A percentile compares a stretch with the other conserved stretches of the same genome.
phyloP scores from a whole-genome alignment of 2,113 vertebrate species.

The Pomatostomus ruficeps region DNA sequence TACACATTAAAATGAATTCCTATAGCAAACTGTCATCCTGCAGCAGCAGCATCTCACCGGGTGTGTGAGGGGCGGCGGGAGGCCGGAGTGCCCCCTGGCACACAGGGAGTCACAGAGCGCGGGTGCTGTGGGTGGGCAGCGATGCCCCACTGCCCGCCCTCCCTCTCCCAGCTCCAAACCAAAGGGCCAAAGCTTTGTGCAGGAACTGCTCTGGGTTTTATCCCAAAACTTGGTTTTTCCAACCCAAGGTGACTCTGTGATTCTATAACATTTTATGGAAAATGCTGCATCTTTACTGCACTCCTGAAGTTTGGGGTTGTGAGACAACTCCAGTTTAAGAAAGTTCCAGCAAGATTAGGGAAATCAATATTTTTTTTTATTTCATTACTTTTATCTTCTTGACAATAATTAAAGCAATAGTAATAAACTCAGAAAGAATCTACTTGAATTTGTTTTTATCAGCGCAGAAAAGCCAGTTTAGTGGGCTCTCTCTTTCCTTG shows the following conservation, averaged over 20 bases:
- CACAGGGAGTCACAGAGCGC: neutral
- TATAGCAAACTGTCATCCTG: no score
- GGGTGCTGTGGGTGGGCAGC: neutral
- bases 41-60: neutral
- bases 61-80: neutral
- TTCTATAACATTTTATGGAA: neutral
- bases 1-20: neutral
- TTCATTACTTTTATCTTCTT: neutral
- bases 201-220: neutral
- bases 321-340: neutral
- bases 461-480: neutral
- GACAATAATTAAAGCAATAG: neutral
- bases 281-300: accelerated
- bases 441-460: neutral
- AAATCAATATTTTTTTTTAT: neutral
- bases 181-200: neutral
- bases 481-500: neutral
- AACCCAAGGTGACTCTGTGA: neutral
- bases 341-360: neutral
- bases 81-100: accelerated
- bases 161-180: neutral
- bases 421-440: neutral
- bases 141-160: neutral
- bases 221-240: neutral
- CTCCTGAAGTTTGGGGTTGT: neutral